Conservation (phyloP, 1,140 invertebrate species). For the Drosophila hydei region DNA sequence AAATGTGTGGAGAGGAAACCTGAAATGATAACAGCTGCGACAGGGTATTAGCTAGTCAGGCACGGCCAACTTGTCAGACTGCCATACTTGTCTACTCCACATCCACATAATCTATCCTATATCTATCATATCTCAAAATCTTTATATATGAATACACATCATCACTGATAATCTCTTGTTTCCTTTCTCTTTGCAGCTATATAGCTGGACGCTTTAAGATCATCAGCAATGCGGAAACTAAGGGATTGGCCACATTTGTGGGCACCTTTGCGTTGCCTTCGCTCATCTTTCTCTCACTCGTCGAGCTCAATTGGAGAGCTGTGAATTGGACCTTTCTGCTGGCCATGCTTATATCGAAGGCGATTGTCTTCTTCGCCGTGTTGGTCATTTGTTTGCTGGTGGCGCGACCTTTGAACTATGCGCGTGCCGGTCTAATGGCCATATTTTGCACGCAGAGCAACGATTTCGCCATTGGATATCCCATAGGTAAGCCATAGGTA, state of each 20-base stretch:
- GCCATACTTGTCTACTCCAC: too few species aligned
- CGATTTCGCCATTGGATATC: constrained; percentile 98
- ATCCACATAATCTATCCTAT: too few species aligned
- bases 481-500: constrained; percentile 90
- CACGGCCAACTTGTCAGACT: too few species aligned
- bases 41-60: too few species aligned
- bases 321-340: constrained; percentile 96
- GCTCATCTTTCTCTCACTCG: constrained; percentile 95
- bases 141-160: too few species aligned
- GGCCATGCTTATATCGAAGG: constrained; percentile 93
- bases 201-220: constrained; percentile 93
- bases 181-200: constrained; percentile 88
- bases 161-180: background rate
- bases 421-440: constrained; percentile 94
- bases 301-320: constrained; percentile 91
- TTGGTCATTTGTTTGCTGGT: constrained; percentile 91
- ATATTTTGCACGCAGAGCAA: constrained; percentile 99
- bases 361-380: constrained; percentile 93
- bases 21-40: too few species aligned
- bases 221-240: constrained; percentile 93
- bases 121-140: too few species aligned
- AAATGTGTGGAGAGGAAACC: too few species aligned
- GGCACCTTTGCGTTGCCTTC: constrained; percentile 96
- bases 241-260: constrained; percentile 96
- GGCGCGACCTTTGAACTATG: constrained; percentile 91